Base-by-base conservation (phyloP, 2,797 vertebrate species). In the Parauchenoglanis punctatus region DNA sequence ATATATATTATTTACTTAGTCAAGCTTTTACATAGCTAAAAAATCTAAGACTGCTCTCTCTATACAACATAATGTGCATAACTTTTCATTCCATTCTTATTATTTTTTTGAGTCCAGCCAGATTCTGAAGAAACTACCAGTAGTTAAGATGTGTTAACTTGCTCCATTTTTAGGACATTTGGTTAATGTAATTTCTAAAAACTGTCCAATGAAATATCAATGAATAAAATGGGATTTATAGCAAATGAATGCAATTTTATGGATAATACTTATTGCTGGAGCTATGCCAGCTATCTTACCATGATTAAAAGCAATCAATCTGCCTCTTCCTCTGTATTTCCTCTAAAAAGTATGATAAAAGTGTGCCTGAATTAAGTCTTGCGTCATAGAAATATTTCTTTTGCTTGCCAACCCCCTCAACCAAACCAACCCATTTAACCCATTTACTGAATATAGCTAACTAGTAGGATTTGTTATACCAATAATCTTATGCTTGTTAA, bases 291-390 rank as follows among this genome's bases (percentile, higher is more conserved):
- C 75, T 17, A 31, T 31, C 31, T 56, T 18, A 35, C n/a, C 7
- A 18, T 56, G 17, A 78, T 56, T 78, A 56, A 56, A 56, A 78
- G 52, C 28, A 78, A 56, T 78, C 52, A 78, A 78, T 78, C 75
- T 78, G 75, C 3, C 52, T 31, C n/a, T 77, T 56, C 49, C 15
- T 35, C 8, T 56, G 75, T 31, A 56, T 54, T 78, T 31, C 8
- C 17, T 56, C 7, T 35, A 11, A 31, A 35, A 20, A 10, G 23
- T 31, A 54, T 28, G 17, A 78, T 8, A 54, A 77, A 54, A 56
- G 15, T 18, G n/a, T 77, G 15, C n/a, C 15, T 35, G 25, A 31
- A 77, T 20, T 35, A 58, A 25, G 58, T 17, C 15, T 25, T 81
- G 35, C 23, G 61, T 44, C 20, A 63, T 61, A 25, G 31, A 25